phyloP scores from a whole-genome alignment of 2,797 vertebrate species.

The Micropoecilia bifurca region DNA sequence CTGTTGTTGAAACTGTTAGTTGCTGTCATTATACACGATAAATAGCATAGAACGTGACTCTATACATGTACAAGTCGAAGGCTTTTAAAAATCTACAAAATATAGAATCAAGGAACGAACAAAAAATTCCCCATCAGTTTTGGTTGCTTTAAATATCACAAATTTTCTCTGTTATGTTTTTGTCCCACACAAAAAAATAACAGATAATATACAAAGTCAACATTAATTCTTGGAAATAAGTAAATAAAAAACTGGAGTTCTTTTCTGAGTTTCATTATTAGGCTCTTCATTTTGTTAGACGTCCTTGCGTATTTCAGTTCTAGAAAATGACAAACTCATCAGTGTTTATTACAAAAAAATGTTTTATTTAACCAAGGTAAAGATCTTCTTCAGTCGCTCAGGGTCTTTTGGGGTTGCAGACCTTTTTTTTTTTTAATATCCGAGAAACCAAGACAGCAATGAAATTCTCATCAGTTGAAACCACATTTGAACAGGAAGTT shows the following conservation, averaged over 20 bases:
- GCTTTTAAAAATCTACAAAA: background rate
- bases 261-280: background rate
- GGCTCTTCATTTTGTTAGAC: background rate
- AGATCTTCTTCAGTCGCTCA: background rate
- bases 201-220: background rate
- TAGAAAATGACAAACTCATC: background rate
- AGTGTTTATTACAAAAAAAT: background rate
- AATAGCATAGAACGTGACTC: background rate
- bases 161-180: too few relatives aligned
- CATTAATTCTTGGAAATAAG: background rate
- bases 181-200: too few relatives aligned
- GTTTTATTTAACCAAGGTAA: background rate
- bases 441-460: background rate
- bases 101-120: background rate
- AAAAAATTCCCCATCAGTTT: background rate
- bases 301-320: background rate
- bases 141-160: too few relatives aligned
- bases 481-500: conserved; percentile 44
- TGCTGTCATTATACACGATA: background rate
- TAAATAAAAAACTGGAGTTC: background rate
- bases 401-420: background rate
- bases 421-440: background rate
- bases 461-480: conserved; percentile 25
- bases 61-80: background rate
- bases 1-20: background rate